Percentiles rank a stretch among this genome's conserved stretches.
Conservation (phyloP, 2,888 invertebrate genomes). For the Cataglyphis altisquamis region DNA sequence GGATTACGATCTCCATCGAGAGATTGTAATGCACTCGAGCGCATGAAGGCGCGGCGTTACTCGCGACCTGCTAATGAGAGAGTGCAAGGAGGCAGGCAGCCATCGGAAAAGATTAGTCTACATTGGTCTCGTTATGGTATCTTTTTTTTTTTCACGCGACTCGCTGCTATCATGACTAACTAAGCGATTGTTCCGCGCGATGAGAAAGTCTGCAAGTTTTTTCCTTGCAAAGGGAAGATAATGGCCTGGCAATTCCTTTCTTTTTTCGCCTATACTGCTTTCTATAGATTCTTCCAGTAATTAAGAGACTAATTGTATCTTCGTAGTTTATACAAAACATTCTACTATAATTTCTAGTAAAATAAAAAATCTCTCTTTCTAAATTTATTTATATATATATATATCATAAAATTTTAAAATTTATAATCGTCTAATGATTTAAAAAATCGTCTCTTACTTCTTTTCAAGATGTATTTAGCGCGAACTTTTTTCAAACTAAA, state of each 20-base stretch:
- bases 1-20: constrained; percentile 70
- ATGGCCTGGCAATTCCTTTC: not conserved
- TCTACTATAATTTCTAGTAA: not conserved
- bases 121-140: constrained; percentile 27
- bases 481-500: not conserved
- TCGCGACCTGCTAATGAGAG: constrained; percentile 9
- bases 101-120: constrained; percentile 47
- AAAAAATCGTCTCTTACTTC: not conserved
- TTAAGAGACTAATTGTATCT: constrained; percentile 14
- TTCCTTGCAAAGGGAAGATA: constrained; percentile 23
- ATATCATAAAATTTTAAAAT: not conserved
- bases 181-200: constrained; percentile 52
- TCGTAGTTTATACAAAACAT: not conserved
- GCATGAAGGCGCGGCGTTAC: constrained; percentile 15
- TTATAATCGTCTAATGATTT: not conserved
- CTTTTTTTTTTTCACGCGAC: constrained; percentile 4
- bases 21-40: constrained; percentile 27
- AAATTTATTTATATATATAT: not conserved
- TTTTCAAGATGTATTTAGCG: not conserved
- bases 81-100: constrained; percentile 13
- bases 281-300: constrained; percentile 8
- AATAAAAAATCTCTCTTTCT: not conserved
- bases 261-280: constrained; percentile 23
- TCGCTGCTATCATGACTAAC: constrained; percentile 18
- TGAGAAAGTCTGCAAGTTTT: constrained; percentile 33